These are phyloP conservation scores for Drosophila rubida DNA, from an alignment of 2,888 invertebrate species.

Conservation along the genomic window DNA sequence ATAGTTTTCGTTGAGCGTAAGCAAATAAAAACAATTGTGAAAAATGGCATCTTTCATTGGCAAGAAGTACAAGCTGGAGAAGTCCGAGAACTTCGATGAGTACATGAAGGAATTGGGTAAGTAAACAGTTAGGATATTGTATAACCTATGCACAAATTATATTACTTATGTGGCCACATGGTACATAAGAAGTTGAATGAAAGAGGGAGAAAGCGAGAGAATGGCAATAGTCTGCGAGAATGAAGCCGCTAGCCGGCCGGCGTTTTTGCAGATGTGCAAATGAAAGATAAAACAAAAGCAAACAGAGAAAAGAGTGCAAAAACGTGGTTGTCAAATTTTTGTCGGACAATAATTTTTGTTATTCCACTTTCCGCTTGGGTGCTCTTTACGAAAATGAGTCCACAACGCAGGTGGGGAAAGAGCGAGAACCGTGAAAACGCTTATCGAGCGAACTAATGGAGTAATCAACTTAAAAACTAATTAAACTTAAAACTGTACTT, in stretches of 20 bases:
- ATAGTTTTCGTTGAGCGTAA: constrained; percentile 29
- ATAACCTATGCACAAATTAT: background rate
- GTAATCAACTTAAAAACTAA: constrained; percentile 57
- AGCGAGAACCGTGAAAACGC: constrained; percentile 24
- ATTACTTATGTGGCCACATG: constrained; percentile 18
- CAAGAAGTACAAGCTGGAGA: constrained; percentile 92
- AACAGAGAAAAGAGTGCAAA: constrained; percentile 33
- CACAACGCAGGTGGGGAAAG: constrained; percentile 31
- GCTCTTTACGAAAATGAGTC: background rate
- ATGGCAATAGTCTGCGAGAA: constrained; percentile 35
- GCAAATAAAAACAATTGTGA: constrained; percentile 29
- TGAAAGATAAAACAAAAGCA: constrained; percentile 35
- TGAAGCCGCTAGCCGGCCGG: constrained; percentile 66
- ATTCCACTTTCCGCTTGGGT: constrained; percentile 11
- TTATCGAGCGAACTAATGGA: constrained; percentile 31
- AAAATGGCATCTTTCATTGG: constrained; percentile 86
- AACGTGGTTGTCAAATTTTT: constrained; percentile 52
- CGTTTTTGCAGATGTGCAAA: constrained; percentile 46
- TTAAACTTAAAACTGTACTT: constrained; percentile 53
- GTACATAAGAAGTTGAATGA: constrained; percentile 3
- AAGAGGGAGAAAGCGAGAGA: constrained; percentile 10
- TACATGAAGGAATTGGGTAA: constrained; percentile 95
- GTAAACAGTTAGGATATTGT: constrained; percentile 77
- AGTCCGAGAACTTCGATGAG: constrained; percentile 93
- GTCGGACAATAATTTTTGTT: background rate